Evolutionary conservation across 2,888 invertebrate genomes (phyloP).

Genomic region (Lysandra coridon): DNA sequence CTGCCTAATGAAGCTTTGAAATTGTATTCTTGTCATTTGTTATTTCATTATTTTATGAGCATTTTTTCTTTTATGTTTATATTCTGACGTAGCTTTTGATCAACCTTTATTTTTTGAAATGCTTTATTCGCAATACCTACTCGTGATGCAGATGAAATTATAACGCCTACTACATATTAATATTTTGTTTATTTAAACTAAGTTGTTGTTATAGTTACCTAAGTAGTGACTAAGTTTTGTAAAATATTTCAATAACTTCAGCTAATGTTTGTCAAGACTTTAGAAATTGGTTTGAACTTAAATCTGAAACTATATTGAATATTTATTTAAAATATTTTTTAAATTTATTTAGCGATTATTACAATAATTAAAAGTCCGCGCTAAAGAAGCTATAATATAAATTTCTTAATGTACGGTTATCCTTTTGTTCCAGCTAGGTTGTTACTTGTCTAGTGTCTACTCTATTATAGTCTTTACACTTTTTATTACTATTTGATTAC

Average conservation of each 20-base stretch:
- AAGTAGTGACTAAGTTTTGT: neutral
- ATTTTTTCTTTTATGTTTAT: neutral
- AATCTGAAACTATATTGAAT: neutral
- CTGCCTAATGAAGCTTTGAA: slow-evolving; percentile 2
- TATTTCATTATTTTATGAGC: neutral
- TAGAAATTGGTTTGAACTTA: neutral
- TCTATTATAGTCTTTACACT: too few species aligned
- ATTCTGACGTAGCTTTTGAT: slow-evolving; percentile 14
- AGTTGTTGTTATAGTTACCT: neutral
- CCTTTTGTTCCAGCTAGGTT: too few species aligned
- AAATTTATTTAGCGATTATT: neutral
- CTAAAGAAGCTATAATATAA: too few species aligned
- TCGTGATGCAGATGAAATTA: neutral
- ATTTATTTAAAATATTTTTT: neutral
- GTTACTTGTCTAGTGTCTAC: too few species aligned
- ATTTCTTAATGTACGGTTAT: too few species aligned
- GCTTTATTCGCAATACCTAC: neutral
- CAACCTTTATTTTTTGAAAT: neutral
- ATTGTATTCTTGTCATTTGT: neutral
- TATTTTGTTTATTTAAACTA: neutral
- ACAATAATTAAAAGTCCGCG: neutral
- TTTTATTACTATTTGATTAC: too few species aligned
- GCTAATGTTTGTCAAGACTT: neutral
- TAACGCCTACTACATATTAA: neutral
- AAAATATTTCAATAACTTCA: neutral